Percentiles rank a stretch among this genome's conserved stretches.
Conservation (phyloP, 2,113 vertebrate genomes). For the Hymenochirus boettgeri region DNA sequence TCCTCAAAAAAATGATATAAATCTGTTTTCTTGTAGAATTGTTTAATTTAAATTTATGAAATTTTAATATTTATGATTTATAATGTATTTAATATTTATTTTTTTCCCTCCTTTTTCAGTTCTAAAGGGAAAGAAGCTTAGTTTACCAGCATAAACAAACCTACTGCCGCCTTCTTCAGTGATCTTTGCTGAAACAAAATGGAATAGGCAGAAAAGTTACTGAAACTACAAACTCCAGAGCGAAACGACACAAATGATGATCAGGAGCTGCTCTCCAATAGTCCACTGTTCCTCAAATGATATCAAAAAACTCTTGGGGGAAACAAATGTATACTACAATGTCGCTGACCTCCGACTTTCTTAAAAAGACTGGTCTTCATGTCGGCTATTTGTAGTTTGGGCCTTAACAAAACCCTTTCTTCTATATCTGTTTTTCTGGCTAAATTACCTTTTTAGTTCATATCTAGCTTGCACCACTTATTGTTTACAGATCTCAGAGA, state of each 20-base stretch:
- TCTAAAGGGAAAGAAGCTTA: slow-evolving; percentile 65
- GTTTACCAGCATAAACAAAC: slow-evolving; percentile 55
- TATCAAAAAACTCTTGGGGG: slow-evolving; percentile 12
- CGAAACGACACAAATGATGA: slow-evolving; percentile 10
- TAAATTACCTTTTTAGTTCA: slow-evolving; percentile 1
- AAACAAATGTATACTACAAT: slow-evolving; percentile 7
- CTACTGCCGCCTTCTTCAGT: slow-evolving; percentile 6
- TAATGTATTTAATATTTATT: too few species aligned
- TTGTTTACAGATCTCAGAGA: slow-evolving; percentile 17
- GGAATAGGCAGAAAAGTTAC: slow-evolving; percentile 14
- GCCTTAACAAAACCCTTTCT: slow-evolving; percentile 17
- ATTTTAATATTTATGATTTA: too few species aligned
- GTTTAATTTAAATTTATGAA: too few species aligned
- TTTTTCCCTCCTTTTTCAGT: slow-evolving; percentile 48
- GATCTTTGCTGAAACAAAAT: slow-evolving; percentile 9
- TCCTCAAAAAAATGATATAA: too few species aligned
- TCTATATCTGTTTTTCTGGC: slow-evolving; percentile 9
- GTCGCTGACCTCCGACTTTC: slow-evolving; percentile 19
- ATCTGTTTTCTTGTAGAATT: too few species aligned
- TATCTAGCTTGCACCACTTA: slow-evolving; percentile 2
- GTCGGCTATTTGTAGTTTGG: slow-evolving; percentile 17
- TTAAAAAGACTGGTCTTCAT: slow-evolving; percentile 14
- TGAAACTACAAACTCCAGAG: slow-evolving; percentile 14
- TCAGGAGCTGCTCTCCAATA: slow-evolving; percentile 4
- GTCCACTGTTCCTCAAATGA: neutral